Base-by-base conservation (phyloP, 2,888 invertebrate species). In the Brachyptera risi region DNA sequence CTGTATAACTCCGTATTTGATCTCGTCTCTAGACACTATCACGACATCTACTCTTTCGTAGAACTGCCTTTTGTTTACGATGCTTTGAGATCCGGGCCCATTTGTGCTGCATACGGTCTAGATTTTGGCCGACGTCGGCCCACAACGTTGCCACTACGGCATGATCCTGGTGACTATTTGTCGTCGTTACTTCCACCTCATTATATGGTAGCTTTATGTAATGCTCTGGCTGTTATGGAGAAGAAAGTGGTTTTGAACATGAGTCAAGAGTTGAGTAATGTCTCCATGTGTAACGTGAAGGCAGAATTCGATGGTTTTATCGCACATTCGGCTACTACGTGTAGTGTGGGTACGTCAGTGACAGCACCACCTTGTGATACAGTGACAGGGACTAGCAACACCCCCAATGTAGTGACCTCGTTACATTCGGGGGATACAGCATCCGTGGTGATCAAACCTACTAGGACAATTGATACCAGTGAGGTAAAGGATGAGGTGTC, bases 181-280 rank as follows among this genome's bases (percentile, higher is more conserved):
- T 56, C 65, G n/a, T 65, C 66, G 11, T 51, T 68, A 11, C 50
- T 69, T n/a, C 67, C 66, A 31, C 58, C 80, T 26, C 84, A 84
- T 69, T 87, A 88, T 73, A 76, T 91, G 66, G 85, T 87, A 19
- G 90, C 90, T 21, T 76, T 92, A 66, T 92, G 92, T 74, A 90
- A 91, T 74, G 79, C 86, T 35, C 72, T 90, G 61, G 87, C 87
- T 37, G 81, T 86, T 64, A 78, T 81, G 65, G 84, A 86, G 68
- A 82, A 83, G 68, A 84, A 84, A 74, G 83, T 85, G 15, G 82
- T 83, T 37, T 74, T 85, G 65, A 88, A 88, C 69, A 78, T 81
- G 1, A 62, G 47, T 21, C 23, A 23, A 5, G 42, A 17, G 2
- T n/a, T 47, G 5, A 24, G 23, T 21, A 47, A 47, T 24, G 24